Conservation (phyloP, 1,140 invertebrate species). For the Brachionus sp. region DNA sequence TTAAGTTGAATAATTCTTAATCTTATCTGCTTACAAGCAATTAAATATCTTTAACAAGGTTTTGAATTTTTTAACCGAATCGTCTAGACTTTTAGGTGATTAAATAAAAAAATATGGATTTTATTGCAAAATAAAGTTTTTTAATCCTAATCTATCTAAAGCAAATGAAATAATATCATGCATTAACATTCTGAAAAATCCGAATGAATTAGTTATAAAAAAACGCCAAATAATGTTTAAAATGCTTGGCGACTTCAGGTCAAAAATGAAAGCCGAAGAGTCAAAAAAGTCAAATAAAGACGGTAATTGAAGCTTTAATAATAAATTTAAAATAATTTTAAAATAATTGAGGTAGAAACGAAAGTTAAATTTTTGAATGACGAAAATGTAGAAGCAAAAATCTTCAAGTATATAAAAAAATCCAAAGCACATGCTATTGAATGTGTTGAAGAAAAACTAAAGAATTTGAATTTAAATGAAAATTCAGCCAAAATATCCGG, state of each 20-base stretch:
- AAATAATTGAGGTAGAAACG: background rate
- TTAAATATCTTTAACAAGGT: background rate
- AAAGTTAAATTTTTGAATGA: slow-evolving; percentile 11
- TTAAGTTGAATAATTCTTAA: background rate
- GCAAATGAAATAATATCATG: slow-evolving; percentile 20
- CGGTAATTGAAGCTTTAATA: background rate
- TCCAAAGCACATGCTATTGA: background rate
- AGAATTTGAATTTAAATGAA: slow-evolving; percentile 24
- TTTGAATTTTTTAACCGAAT: background rate
- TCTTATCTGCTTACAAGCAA: background rate
- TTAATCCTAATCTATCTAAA: background rate
- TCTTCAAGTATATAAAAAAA: background rate
- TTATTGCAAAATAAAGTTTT: background rate
- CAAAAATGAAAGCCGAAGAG: slow-evolving; percentile 29
- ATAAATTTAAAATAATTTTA: background rate
- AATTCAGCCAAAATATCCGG: background rate
- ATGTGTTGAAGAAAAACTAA: background rate
- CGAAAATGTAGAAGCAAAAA: background rate
- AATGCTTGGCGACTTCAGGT: slow-evolving; percentile 3
- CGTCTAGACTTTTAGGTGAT: background rate
- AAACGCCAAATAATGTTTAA: slow-evolving; percentile 28
- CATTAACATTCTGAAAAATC: slow-evolving; percentile 17
- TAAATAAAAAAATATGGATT: background rate
- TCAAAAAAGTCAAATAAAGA: background rate
- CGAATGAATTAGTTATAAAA: background rate